These are phyloP conservation scores for Rhinichthys osculus DNA, from an alignment of 2,797 vertebrate genomes.

Conservation along the genomic window DNA sequence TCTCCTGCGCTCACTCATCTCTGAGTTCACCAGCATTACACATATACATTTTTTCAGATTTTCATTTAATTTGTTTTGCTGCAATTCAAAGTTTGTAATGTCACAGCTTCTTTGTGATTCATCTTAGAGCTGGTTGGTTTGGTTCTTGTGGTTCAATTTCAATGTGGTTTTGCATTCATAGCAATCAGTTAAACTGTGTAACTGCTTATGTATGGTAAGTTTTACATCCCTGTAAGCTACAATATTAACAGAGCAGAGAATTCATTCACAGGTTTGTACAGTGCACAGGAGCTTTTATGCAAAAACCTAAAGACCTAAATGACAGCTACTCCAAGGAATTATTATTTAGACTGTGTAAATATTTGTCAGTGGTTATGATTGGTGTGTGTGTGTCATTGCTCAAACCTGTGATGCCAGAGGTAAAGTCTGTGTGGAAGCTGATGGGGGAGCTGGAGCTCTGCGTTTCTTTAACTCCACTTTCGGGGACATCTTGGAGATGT, in stretches of 20 bases:
- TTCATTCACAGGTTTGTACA: background rate
- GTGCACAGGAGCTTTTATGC: background rate
- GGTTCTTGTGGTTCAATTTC: background rate
- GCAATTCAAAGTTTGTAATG: background rate
- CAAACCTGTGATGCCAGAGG: constrained; percentile 78
- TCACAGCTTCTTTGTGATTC: background rate
- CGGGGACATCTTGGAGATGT: constrained; percentile 81
- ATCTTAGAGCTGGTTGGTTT: background rate
- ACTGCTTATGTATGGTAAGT: background rate
- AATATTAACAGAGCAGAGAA: background rate
- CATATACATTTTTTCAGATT: background rate
- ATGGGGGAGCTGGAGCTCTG: constrained; percentile 86
- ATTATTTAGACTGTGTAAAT: background rate
- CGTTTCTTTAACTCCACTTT: constrained; percentile 89
- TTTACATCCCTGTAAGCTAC: background rate
- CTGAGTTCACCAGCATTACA: background rate
- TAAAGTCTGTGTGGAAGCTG: constrained; percentile 49
- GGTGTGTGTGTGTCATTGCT: background rate
- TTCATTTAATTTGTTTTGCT: background rate
- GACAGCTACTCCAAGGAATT: background rate
- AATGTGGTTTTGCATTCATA: background rate
- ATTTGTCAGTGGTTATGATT: background rate
- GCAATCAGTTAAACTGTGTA: background rate
- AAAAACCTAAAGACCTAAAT: background rate
- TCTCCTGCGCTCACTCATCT: background rate